Conservation (phyloP, 2,888 invertebrate species). For the Hedya salicella region DNA sequence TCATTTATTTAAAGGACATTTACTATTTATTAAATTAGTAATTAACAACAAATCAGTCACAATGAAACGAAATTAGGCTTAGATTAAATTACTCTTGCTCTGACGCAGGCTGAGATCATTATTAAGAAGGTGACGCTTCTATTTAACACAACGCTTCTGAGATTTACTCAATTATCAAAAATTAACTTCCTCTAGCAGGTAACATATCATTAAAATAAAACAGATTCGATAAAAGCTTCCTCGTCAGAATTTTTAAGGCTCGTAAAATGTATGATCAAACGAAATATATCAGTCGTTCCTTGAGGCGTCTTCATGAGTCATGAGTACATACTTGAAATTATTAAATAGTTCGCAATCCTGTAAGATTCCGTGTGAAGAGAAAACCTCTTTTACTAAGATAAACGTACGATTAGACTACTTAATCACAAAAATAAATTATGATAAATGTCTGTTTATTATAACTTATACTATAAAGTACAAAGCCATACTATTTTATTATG, state of each 20-base stretch:
- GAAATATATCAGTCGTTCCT: no score
- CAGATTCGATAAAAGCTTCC: neutral
- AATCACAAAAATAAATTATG: no score
- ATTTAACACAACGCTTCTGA: constrained; percentile 6
- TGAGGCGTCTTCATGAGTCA: no score
- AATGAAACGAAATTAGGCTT: constrained; percentile 23
- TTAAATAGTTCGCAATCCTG: no score
- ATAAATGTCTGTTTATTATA: no score
- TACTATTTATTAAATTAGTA: constrained; percentile 27
- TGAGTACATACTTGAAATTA: no score
- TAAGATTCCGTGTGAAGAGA: no score
- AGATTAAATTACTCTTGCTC: constrained; percentile 31
- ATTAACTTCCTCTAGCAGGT: neutral
- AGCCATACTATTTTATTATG: no score
- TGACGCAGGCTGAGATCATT: constrained; percentile 33
- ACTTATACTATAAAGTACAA: no score
- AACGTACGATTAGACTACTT: no score
- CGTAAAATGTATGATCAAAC: no score
- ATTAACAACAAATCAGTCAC: constrained; percentile 28
- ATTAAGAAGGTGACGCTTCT: constrained; percentile 19
- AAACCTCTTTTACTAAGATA: no score
- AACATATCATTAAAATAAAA: neutral
- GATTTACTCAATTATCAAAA: neutral
- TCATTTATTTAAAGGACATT: constrained; percentile 28
- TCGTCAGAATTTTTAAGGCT: constrained; percentile 14